phyloP scores from a whole-genome alignment of 2,888 invertebrate species.

The Hirtodrosophila confusa region DNA sequence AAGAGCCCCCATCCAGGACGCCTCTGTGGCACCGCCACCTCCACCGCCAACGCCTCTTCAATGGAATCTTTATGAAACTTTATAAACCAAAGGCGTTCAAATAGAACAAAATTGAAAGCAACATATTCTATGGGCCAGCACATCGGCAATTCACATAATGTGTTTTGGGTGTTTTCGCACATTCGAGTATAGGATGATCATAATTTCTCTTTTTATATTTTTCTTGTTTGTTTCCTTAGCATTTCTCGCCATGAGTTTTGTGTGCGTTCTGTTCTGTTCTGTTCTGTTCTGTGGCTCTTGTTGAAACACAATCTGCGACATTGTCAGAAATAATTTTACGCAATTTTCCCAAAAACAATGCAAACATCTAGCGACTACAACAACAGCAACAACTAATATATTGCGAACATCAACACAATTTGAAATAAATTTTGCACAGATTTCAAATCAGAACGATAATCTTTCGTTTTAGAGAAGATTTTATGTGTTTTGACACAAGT shows the following conservation, averaged over 20 bases:
- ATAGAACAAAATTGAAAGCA: conserved; percentile 13
- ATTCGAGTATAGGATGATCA: conserved; percentile 61
- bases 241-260: conserved; percentile 16
- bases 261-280: conserved; percentile 5
- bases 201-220: conserved; percentile 49
- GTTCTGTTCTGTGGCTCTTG: conserved; percentile 20
- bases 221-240: conserved; percentile 24
- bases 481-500: conserved; percentile 51
- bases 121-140: conserved; percentile 23
- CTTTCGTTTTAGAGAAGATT: conserved; percentile 32
- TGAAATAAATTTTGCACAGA: conserved; percentile 49
- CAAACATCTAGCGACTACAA: conserved; percentile 28
- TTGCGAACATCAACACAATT: conserved; percentile 58
- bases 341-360: conserved; percentile 54
- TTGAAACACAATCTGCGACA: conserved; percentile 78
- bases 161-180: conserved; percentile 57
- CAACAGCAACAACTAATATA: conserved; percentile 23
- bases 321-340: conserved; percentile 70
- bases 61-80: conserved; percentile 54
- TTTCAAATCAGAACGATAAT: conserved; percentile 46
- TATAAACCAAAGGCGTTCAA: conserved; percentile 45
- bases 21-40: conserved; percentile 18
- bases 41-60: conserved; percentile 38
- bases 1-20: conserved; percentile 16
- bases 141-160: conserved; percentile 31